phyloP scores from a whole-genome alignment of 2,888 invertebrate genomes.

The Leptogaster cylindrica region DNA sequence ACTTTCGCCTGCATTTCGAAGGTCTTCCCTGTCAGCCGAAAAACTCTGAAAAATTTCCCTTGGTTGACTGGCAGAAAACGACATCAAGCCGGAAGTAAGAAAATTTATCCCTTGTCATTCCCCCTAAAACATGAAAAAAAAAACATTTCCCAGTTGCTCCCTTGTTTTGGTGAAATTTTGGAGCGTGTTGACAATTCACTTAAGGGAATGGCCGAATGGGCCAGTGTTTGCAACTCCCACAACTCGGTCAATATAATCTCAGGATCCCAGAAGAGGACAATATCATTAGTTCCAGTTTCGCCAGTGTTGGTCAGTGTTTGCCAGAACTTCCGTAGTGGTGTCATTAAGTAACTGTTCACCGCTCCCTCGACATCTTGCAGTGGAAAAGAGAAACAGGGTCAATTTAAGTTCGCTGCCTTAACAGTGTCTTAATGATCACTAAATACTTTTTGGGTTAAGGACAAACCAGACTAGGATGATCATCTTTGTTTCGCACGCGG shows the following conservation, averaged over 20 bases:
- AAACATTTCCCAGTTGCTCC: neutral
- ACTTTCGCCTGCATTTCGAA: neutral
- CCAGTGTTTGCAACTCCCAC: conserved; percentile 5
- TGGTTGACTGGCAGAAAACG: neutral
- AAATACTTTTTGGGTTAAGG: conserved; percentile 1
- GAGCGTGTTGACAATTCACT: conserved; percentile 7
- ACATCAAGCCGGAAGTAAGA: conserved; percentile 1
- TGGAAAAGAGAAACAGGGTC: neutral
- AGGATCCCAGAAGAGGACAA: no score
- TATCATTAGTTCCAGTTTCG: no score
- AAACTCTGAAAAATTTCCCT: neutral
- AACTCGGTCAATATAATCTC: neutral
- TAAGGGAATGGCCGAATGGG: neutral
- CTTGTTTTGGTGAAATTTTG: neutral
- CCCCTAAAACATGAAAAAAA: no score
- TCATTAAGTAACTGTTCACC: no score
- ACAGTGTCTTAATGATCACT: neutral
- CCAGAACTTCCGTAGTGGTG: no score
- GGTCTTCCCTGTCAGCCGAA: neutral
- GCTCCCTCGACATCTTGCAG: no score
- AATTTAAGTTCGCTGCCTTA: neutral
- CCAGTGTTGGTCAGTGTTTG: no score
- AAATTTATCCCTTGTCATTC: conserved; percentile 17
- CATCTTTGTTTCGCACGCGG: neutral
- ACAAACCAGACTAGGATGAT: neutral